These are phyloP conservation scores for Micromys minutus DNA, from an alignment of 2,113 vertebrate genomes.

Conservation along the genomic window DNA sequence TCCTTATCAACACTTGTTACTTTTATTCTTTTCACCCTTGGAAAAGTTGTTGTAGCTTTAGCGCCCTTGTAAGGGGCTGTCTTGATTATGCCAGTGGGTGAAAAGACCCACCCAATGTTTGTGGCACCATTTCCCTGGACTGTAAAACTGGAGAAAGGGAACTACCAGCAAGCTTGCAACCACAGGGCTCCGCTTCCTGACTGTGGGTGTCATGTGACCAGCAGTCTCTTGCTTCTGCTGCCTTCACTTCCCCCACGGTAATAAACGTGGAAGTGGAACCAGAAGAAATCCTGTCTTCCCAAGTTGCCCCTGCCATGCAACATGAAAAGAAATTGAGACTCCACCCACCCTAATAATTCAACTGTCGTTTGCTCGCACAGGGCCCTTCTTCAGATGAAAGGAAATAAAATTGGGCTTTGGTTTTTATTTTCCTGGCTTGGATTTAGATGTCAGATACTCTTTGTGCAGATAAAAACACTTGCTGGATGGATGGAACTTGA, in stretches of 20 bases:
- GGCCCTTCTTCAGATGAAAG: background rate
- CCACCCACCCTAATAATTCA: background rate
- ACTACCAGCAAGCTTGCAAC: background rate
- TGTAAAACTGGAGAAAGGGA: background rate
- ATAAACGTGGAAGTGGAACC: background rate
- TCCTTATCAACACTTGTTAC: background rate
- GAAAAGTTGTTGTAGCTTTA: background rate
- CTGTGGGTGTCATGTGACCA: background rate
- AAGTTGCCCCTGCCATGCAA: background rate
- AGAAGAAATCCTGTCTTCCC: background rate
- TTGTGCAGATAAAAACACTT: slow-evolving; percentile 59
- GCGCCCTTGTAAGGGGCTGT: background rate
- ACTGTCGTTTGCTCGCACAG: background rate
- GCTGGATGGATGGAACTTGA: no score
- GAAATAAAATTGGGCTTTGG: slow-evolving; percentile 25
- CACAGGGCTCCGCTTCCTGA: background rate
- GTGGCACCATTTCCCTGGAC: background rate
- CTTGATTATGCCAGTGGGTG: background rate
- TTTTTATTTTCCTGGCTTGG: slow-evolving; percentile 61
- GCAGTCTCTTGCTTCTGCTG: background rate
- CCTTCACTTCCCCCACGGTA: background rate
- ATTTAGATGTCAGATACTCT: slow-evolving; percentile 60
- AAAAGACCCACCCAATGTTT: background rate
- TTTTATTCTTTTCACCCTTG: slow-evolving; percentile 16
- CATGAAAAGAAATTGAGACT: background rate